Base-by-base conservation (phyloP, 1,140 invertebrate genomes). In the Drosophila sp. region DNA sequence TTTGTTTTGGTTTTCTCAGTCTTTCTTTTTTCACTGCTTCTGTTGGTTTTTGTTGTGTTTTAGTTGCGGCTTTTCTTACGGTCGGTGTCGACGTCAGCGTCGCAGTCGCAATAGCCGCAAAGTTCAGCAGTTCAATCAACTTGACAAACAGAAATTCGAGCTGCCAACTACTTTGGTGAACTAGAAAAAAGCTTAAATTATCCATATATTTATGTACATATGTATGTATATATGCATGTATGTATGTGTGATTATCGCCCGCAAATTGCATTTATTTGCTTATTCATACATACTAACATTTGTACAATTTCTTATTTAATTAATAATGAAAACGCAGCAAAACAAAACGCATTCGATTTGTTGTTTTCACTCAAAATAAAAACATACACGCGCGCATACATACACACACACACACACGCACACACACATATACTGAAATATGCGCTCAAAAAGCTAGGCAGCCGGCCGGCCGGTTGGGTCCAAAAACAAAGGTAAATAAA, bases 81-180 rank as follows among this genome's bases (percentile, higher is more conserved):
- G 7, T 14, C 18, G 5, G 8, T 18, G 14, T 18, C 7, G 16
- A 43, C 41, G 41, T 18, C 14, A 9, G 14, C 41, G 41, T 43
- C 41, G 41, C 13, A 7, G 41, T 43, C 14, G 40, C 14, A n/a
- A 27, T 36, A 40, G 18, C 38, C 48, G 27, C 62, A 78, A 78
- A 78, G 75, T 82, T 82, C 79, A 82, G 18, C 46, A 43, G 79
- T 82, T 82, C 80, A 82, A 82, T 82, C 65, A 82, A 82, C 75
- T 81, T 75, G 79, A 71, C 64, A 69, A 57, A 76, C 62, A 65
- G 58, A 81, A 74, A 74, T 66, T 65, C 34, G 51, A 78, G 79
- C 71, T 81, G 69, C 21, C 45, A 45, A 51, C 38, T 14, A 38
- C n/a, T 16, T 13, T 16, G 11, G 18, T 16, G 9, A 41, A 45